Percentiles rank a stretch among this genome's conserved stretches.
Conservation (phyloP, 1,140 invertebrate species). For the Fopius arisanus region DNA sequence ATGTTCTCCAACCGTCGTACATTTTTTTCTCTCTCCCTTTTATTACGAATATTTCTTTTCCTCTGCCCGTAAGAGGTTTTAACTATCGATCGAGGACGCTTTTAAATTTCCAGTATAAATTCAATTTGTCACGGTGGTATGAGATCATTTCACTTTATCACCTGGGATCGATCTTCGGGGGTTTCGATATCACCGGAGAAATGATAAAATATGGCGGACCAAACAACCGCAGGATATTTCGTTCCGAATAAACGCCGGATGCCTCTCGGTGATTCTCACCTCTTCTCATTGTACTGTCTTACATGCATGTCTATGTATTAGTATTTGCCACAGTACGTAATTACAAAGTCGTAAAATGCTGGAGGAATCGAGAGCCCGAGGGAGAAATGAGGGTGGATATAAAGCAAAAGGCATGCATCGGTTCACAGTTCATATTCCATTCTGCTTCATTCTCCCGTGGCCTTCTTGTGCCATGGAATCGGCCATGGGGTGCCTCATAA, state of each 20-base stretch:
- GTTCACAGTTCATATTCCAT: conserved; percentile 45
- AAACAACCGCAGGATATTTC: too few relatives aligned
- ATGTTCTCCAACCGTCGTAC: neutral
- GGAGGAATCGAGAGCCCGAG: neutral
- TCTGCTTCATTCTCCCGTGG: conserved; percentile 34
- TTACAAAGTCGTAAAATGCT: conserved; percentile 51
- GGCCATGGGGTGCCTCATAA: conserved; percentile 53
- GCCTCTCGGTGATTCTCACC: too few relatives aligned
- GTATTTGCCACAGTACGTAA: conserved; percentile 32
- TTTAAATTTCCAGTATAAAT: neutral
- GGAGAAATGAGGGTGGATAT: conserved; percentile 1
- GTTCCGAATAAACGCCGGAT: too few relatives aligned
- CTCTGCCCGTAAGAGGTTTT: neutral
- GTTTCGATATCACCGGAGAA: neutral
- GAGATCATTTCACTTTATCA: neutral
- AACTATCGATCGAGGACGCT: neutral
- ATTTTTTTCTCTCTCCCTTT: neutral
- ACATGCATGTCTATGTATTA: neutral
- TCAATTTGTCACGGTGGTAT: neutral
- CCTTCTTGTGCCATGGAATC: conserved; percentile 39
- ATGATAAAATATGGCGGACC: neutral
- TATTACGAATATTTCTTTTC: neutral
- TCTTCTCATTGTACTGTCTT: too few relatives aligned
- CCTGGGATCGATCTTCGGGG: neutral
- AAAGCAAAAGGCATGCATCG: conserved; percentile 33